Base-by-base conservation (phyloP, 53 echinoderm and acorn worm species). In the Arbacia lixula region DNA sequence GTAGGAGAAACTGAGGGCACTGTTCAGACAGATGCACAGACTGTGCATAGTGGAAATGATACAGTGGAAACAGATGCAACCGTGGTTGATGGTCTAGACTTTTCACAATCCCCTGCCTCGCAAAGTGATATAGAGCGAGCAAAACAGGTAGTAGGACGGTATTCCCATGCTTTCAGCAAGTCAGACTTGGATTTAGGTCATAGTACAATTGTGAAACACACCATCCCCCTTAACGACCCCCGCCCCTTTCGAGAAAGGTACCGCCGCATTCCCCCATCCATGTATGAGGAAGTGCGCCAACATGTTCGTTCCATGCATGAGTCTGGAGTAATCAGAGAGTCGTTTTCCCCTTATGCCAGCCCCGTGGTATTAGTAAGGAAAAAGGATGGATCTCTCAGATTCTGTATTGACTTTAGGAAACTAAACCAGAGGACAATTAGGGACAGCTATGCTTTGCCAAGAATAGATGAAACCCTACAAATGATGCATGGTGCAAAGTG, bases 401-500 rank as follows among this genome's bases (percentile, higher is more conserved):
- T 89, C 6, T 89, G 89, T 38, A 61, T 89, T 26, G 85, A 89
- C 14, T 83, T 72, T 31, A 66, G 89, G 2, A 85, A 85, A 31
- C 43, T 86, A 5, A 85, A 85, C n/a, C 36, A 65, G 19, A 53
- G 29, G 1, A 85, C 89, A 8, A 22, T 89, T 17, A 30, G 67
- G 3, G 85, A 89, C 58, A 38, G 67, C 0, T 89, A 89, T 56
- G 76, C 77, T 37, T 57, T 86, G 19, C 90, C 90, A 17, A 38
- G 90, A 17, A 89, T 89, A 42, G 90, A 89, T 14, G 88, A 88
- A 26, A 80, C 88, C 1, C 31, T 88, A 19, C 83, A 88, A 43
- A 82, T 82, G 56, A 36, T 83, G 43, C 55, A 56, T 1, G 88
- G 88, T 29, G 88, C 88, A 6, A 56, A 19, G 30, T 88, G 86